Evolutionary conservation across 2,888 invertebrate species (phyloP), one percentile per base, ranked within the genome.

Genomic region (Drosophila fungiperda): DNA sequence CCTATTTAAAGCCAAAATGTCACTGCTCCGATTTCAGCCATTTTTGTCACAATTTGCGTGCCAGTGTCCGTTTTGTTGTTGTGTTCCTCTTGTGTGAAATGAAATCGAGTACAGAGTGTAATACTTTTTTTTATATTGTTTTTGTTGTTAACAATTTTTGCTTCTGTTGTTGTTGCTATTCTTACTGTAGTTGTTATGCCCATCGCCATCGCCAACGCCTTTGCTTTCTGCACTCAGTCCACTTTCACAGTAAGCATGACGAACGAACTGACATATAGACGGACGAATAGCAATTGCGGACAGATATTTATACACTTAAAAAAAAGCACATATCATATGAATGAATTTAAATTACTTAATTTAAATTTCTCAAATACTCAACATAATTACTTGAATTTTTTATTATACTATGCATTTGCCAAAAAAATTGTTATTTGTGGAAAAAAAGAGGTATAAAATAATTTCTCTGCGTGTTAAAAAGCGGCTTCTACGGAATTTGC

Each of bases 91-190:
- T 81, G 69, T 72, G 68, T 77, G 64, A 87, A 86, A 89, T 86
- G 86, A 83, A 87, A 87, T 90, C 77, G 87, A 89, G 89, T 88
- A 86, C 77, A 87, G 64, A 65, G 79, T 78, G 76, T 68, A 79
- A 57, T 80, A 70, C 50, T 66, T 49, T 23, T 57, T 71, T 67
- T 66, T 68, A 60, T 63, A 90, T 69, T 54, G 32, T 54, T 29
- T 38, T 57, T 52, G 69, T 68, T 54, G 53, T 35, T 35, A 88
- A 75, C 86, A 29, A 29, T 29, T 29, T 29, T 29, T 53, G 82
- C 76, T 85, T 72, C 64, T 63, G 52, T 58, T 68, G 48, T 58
- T 57, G 61, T 11, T 58, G 59, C 20, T 26, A 33, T 65, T 55
- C 36, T 35, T 61, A 40, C 55, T 40, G 59, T 48, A 71, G 68